These are phyloP conservation scores for Axinella damicornis DNA, from an alignment of 37 sponge, comb jelly and placozoan genomes.

Conservation along the genomic window DNA sequence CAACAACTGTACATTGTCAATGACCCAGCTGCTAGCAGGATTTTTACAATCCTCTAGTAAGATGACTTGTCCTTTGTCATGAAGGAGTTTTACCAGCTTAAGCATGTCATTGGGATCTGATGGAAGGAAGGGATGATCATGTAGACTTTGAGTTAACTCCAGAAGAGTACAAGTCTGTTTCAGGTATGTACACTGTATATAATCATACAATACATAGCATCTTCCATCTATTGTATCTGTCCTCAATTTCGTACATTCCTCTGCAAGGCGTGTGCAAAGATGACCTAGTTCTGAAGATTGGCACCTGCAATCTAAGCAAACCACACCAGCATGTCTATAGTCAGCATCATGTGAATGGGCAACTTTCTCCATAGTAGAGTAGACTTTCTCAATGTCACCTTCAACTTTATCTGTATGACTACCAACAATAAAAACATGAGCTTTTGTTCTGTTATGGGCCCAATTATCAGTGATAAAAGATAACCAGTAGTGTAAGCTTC, in stretches of 20 bases:
- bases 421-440: constrained; percentile 37
- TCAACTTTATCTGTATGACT: constrained; percentile 12
- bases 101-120: neutral
- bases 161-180: too few relatives aligned
- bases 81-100: constrained; percentile 2
- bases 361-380: neutral
- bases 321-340: too few relatives aligned
- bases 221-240: too few relatives aligned
- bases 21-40: neutral
- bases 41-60: neutral
- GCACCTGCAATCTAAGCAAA: too few relatives aligned
- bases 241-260: too few relatives aligned
- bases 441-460: neutral
- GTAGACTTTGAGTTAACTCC: too few relatives aligned
- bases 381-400: neutral
- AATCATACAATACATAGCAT: too few relatives aligned
- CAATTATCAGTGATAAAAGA: constrained; percentile 3
- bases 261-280: too few relatives aligned
- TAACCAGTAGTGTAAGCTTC: constrained; percentile 22
- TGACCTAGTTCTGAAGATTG: too few relatives aligned
- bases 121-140: too few relatives aligned
- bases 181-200: too few relatives aligned
- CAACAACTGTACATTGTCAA: constrained; percentile 7
- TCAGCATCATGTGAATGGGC: neutral
- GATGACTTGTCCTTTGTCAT: neutral